Conservation (phyloP, 2,797 vertebrate genomes). For the Acanthopagrus latus region DNA sequence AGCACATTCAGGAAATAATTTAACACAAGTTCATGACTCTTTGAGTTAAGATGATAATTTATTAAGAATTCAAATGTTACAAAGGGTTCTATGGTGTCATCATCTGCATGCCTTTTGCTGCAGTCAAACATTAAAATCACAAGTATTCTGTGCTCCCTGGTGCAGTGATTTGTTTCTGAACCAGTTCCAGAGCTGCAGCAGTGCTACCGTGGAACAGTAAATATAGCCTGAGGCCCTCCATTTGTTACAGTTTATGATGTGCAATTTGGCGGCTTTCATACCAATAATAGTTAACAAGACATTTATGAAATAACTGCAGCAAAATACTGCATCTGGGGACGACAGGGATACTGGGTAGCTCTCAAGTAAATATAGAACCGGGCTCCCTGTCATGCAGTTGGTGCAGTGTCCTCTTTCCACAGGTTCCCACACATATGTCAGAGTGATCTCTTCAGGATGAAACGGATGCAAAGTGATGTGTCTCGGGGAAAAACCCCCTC, state of each 20-base stretch:
- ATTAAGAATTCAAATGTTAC: slow-evolving; percentile 19
- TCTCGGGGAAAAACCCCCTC: slow-evolving; percentile 13
- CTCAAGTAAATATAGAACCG: slow-evolving; percentile 37
- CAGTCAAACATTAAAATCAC: slow-evolving; percentile 29
- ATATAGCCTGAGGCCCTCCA: slow-evolving; percentile 54
- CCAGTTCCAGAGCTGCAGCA: slow-evolving; percentile 52
- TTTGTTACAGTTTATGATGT: slow-evolving; percentile 72
- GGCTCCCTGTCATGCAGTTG: slow-evolving; percentile 19
- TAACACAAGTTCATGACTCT: slow-evolving; percentile 33
- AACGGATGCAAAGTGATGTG: slow-evolving; percentile 21
- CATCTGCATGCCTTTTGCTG: slow-evolving; percentile 11
- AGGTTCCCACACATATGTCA: slow-evolving; percentile 38
- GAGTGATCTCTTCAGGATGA: slow-evolving; percentile 24
- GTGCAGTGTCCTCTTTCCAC: slow-evolving; percentile 56
- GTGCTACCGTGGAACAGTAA: slow-evolving; percentile 51
- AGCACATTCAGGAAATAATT: slow-evolving; percentile 44
- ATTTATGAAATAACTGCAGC: slow-evolving; percentile 67
- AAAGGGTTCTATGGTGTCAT: slow-evolving; percentile 24
- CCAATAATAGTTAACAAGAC: slow-evolving; percentile 70
- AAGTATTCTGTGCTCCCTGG: slow-evolving; percentile 17
- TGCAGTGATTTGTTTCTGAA: slow-evolving; percentile 30
- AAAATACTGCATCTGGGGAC: slow-evolving; percentile 54
- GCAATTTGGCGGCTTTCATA: slow-evolving; percentile 65
- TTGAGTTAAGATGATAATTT: slow-evolving; percentile 39
- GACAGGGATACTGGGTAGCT: slow-evolving; percentile 12